Conservation (phyloP, 2,888 invertebrate species). For the Rhingia campestris region DNA sequence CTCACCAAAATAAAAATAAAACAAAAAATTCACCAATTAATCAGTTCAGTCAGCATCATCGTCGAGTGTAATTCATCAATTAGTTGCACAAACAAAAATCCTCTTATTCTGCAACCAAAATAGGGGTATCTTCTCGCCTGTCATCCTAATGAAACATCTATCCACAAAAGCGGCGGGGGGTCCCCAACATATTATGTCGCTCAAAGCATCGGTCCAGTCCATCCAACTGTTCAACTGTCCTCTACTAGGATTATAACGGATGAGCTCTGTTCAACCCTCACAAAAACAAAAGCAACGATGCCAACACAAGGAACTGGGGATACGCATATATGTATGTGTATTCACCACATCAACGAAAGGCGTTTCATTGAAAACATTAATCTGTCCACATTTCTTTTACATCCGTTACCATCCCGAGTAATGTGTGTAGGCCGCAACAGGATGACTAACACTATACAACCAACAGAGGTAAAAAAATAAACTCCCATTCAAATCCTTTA, state of each 20-base stretch:
- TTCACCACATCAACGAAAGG: constrained; percentile 39
- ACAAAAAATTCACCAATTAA: too few relatives aligned
- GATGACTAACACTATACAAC: not conserved
- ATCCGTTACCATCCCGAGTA: constrained; percentile 22
- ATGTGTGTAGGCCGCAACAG: constrained; percentile 33
- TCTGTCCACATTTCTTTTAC: constrained; percentile 48
- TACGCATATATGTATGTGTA: not conserved
- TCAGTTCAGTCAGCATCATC: too few relatives aligned
- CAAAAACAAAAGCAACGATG: constrained; percentile 14
- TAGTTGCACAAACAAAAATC: constrained; percentile 13
- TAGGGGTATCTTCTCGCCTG: constrained; percentile 5
- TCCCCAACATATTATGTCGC: not conserved
- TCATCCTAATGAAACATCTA: constrained; percentile 3
- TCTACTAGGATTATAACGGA: constrained; percentile 36
- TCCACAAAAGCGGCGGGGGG: not conserved
- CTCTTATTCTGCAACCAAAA: not conserved
- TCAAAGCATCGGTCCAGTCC: constrained; percentile 15
- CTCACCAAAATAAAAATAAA: too few relatives aligned
- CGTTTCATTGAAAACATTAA: constrained; percentile 64
- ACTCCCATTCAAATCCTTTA: constrained; percentile 54
- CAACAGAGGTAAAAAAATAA: not conserved
- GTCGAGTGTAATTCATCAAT: constrained; percentile 36
- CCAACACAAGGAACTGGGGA: not conserved
- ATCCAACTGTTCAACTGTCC: constrained; percentile 12
- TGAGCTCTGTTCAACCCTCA: constrained; percentile 25